Conservation (phyloP, 2,113 vertebrate species). For the Oryzias woworae region DNA sequence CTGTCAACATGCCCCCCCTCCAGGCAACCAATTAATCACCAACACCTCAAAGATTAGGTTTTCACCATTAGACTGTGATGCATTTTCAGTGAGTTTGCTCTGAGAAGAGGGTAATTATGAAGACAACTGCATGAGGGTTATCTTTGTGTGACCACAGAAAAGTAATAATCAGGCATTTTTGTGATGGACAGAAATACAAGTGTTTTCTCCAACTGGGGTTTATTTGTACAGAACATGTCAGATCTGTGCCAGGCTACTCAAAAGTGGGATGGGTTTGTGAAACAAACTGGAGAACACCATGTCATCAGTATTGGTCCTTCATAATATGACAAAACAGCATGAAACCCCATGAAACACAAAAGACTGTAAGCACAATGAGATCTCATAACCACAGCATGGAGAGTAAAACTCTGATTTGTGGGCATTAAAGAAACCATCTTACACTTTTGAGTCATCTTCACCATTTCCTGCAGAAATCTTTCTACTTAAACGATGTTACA, state of each 20-base stretch:
- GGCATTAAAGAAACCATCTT: slow-evolving; percentile 8
- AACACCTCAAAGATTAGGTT: slow-evolving; percentile 57
- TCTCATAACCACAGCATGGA: slow-evolving; percentile 17
- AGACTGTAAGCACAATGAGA: slow-evolving; percentile 1
- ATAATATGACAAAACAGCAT: slow-evolving; percentile 27
- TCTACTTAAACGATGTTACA: slow-evolving; percentile 47
- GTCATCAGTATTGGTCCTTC: slow-evolving; percentile 17
- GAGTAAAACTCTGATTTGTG: slow-evolving; percentile 5
- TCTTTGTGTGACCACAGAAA: slow-evolving; percentile 16
- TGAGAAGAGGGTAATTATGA: slow-evolving; percentile 13
- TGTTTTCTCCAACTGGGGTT: background rate
- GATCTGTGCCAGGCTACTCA: slow-evolving; percentile 10
- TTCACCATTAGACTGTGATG: slow-evolving; percentile 34
- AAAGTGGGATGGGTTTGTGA: slow-evolving; percentile 30
- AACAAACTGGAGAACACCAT: slow-evolving; percentile 11
- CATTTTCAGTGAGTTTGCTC: slow-evolving; percentile 49
- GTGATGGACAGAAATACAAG: background rate
- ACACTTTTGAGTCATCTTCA: slow-evolving; percentile 21
- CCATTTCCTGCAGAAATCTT: slow-evolving; percentile 24
- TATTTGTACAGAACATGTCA: background rate
- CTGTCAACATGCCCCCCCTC: slow-evolving; percentile 50
- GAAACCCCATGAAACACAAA: slow-evolving; percentile 20
- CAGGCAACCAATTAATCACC: slow-evolving; percentile 68
- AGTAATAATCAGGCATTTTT: background rate
- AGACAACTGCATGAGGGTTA: background rate